Base-by-base conservation (phyloP, 2,797 vertebrate species). In the Megalops cyprinoides region DNA sequence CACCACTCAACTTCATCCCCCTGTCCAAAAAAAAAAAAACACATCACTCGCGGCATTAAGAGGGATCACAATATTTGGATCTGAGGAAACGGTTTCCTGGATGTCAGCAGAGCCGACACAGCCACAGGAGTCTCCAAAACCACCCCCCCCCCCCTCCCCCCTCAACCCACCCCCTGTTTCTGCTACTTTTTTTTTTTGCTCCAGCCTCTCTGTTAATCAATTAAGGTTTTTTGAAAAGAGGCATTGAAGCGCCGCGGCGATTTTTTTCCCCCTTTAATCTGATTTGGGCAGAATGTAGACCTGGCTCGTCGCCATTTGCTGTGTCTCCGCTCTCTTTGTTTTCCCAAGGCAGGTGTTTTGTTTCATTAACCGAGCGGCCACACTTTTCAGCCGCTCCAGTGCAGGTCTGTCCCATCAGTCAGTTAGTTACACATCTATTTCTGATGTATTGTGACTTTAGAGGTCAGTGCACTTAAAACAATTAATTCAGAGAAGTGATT, bases 191-290 rank as follows among this genome's bases (percentile, higher is more conserved):
- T 1, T 34, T 71, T 71, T 71, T 71, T 20, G n/a, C 44, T 71
- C 37, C 8, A 9, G 67, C 39, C 39, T 20, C 39, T 44, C 39
- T n/a, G n/a, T 44, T 8, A n/a, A n/a, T 71, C 39, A 71, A 71
- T 71, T 71, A 44, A 42, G 6, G 20, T 23, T 71, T 44, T 71
- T 55, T 69, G 18, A 71, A 42, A 71, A 42, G 37, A 44, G 20
- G 18, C 67, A 71, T 71, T 71, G 39, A 44, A 71, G 37, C n/a
- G 67, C 37, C 44, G 67, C 20, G 6, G 18, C 4, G 15, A 71
- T 44, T 69, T 69, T 69, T 1, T n/a, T 20, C 34, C n/a, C n/a
- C n/a, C n/a, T n/a, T 42, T 69, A 69, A 69, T 69, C 65, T 42
- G 37, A 69, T 69, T 44, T 44, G 67, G 44, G 3, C 67, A 65